A percentile compares a stretch with the other conserved stretches of the same genome.
Evolutionary conservation across 1,140 invertebrate species (phyloP).

Genomic region (Monochamus saltuarius): DNA sequence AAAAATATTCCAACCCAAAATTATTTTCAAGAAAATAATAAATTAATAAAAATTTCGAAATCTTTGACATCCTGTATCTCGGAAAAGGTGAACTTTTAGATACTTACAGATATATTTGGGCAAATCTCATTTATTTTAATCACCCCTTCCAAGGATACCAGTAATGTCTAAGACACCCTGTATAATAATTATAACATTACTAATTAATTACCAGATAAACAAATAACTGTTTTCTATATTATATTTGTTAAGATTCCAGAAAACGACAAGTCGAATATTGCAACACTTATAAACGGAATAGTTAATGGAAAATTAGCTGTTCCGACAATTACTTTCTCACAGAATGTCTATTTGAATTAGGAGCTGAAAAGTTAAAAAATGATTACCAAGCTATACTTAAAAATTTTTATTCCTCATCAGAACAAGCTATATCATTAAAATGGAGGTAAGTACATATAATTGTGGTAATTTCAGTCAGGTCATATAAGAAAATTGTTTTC

Average conservation of each 20-base stretch:
- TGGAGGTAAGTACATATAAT: slow-evolving; percentile 33
- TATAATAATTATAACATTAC: no score
- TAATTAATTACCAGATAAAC: neutral
- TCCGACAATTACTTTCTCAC: slow-evolving; percentile 8
- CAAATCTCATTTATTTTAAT: no score
- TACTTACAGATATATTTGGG: no score
- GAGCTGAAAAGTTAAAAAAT: slow-evolving; percentile 26
- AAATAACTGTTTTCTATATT: neutral
- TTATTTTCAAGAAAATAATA: no score
- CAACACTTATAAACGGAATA: slow-evolving; percentile 22
- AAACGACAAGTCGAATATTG: slow-evolving; percentile 19
- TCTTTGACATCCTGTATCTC: no score
- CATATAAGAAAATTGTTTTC: no score
- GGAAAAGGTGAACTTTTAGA: no score
- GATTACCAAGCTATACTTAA: slow-evolving; percentile 25
- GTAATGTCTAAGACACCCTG: no score
- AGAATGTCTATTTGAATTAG: slow-evolving; percentile 30
- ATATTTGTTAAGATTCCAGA: slow-evolving; percentile 10
- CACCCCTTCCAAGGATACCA: no score
- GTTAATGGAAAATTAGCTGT: slow-evolving; percentile 20
- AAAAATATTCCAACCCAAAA: no score
- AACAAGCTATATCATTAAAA: slow-evolving; percentile 12
- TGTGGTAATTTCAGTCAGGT: no score
- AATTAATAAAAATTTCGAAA: no score
- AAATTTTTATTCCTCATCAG: slow-evolving; percentile 10